These are phyloP conservation scores for Poecilia gillii DNA, from an alignment of 2,797 vertebrate species.

Conservation along the genomic window DNA sequence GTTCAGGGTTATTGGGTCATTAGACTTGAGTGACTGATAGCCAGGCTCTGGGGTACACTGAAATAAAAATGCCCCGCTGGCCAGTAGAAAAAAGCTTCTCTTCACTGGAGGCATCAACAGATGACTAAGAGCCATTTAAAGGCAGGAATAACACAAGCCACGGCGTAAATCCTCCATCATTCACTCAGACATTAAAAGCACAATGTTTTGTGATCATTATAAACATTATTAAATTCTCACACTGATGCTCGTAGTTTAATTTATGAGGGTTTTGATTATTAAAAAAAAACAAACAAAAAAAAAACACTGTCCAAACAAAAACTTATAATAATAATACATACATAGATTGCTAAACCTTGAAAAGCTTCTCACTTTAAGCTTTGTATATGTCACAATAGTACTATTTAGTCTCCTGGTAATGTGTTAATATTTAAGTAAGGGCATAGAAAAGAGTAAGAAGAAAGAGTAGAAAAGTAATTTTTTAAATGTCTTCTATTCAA, in stretches of 20 bases:
- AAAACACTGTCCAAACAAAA: neutral
- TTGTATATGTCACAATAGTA: neutral
- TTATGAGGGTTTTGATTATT: neutral
- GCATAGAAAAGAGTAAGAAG: neutral
- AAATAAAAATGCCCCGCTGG: constrained; percentile 39
- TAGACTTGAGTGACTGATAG: constrained; percentile 55
- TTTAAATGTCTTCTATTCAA: too few relatives aligned
- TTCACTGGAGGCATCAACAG: constrained; percentile 14
- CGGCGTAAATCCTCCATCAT: neutral
- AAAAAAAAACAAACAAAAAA: neutral
- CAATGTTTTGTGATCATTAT: neutral
- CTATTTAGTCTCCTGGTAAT: neutral
- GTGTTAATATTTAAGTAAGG: neutral
- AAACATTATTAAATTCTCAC: neutral
- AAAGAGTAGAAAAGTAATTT: too few relatives aligned
- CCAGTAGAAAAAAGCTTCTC: constrained; percentile 45
- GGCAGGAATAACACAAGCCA: neutral
- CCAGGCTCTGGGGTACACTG: constrained; percentile 37
- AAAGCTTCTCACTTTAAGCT: neutral
- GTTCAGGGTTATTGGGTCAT: constrained; percentile 45
- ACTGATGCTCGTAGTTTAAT: neutral
- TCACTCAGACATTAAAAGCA: neutral
- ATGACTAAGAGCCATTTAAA: constrained; percentile 11
- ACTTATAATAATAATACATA: neutral
- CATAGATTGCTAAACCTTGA: neutral